Percentiles rank a stretch among this genome's conserved stretches.
Conservation (phyloP, 2,113 vertebrate species). For the Phalacrocorax carbo region DNA sequence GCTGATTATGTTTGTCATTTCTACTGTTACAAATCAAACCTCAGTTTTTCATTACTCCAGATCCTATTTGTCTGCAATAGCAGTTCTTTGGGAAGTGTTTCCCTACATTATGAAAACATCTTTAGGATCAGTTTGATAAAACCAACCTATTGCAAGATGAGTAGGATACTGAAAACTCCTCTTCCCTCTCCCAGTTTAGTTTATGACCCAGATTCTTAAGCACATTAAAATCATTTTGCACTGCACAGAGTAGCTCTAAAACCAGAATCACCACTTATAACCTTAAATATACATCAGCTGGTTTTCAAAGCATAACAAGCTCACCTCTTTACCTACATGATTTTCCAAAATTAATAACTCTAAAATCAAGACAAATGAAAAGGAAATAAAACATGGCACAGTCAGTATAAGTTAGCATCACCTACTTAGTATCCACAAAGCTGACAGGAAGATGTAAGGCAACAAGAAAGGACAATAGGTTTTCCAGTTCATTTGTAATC, state of each 20-base stretch:
- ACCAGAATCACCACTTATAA: background rate
- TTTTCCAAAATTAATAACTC: background rate
- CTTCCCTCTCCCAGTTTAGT: background rate
- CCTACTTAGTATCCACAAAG: background rate
- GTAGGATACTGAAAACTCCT: background rate
- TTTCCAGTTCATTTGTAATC: background rate
- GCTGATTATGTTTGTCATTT: background rate
- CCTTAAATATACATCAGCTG: background rate
- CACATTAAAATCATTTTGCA: background rate
- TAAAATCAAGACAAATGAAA: background rate
- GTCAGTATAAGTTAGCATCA: background rate
- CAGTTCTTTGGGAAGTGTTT: background rate
- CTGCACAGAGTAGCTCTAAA: background rate
- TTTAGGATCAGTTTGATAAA: background rate
- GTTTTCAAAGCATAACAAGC: background rate
- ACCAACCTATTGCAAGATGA: background rate
- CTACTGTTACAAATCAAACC: background rate
- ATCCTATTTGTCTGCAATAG: background rate
- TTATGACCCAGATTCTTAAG: background rate
- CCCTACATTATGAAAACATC: background rate
- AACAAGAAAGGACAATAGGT: fast-evolving
- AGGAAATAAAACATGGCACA: background rate
- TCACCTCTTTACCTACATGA: background rate
- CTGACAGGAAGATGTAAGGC: background rate
- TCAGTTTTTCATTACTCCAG: background rate